Conservation (phyloP, 2,888 invertebrate genomes). For the Lasioglossum vierecki region DNA sequence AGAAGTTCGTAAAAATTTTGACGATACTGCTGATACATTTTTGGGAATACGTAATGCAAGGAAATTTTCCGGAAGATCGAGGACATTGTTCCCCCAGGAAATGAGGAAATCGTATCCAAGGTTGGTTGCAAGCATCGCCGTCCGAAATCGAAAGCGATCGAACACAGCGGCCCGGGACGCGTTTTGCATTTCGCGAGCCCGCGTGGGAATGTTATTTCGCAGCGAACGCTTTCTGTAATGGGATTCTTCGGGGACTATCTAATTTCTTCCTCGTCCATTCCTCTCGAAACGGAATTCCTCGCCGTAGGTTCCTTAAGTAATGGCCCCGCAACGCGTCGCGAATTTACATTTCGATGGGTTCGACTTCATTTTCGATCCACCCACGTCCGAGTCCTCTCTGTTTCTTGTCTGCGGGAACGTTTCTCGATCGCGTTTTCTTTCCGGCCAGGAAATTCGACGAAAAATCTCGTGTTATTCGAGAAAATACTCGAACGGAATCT, state of each 20-base stretch:
- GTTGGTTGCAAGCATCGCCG: not conserved
- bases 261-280: conserved; percentile 64
- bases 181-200: conserved; percentile 50
- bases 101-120: not conserved
- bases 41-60: not conserved
- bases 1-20: no score
- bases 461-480: not conserved
- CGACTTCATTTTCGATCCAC: conserved; percentile 53
- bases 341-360: conserved; percentile 67
- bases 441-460: not conserved
- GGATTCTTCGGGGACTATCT: conserved; percentile 66
- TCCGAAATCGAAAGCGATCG: conserved; percentile 46
- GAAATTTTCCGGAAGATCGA: not conserved
- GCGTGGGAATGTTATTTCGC: conserved; percentile 53
- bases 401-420: not conserved
- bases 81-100: not conserved
- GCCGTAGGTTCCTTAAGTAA: conserved; percentile 65
- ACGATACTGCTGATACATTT: not conserved
- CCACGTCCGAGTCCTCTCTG: conserved; percentile 24
- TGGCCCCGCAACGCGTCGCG: conserved; percentile 54
- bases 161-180: conserved; percentile 20
- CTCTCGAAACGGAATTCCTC: conserved; percentile 62
- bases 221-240: conserved; percentile 53
- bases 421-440: not conserved
- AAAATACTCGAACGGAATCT: not conserved